Conservation (phyloP, 2,797 vertebrate genomes). For the Paratrypauchen microcephalus region DNA sequence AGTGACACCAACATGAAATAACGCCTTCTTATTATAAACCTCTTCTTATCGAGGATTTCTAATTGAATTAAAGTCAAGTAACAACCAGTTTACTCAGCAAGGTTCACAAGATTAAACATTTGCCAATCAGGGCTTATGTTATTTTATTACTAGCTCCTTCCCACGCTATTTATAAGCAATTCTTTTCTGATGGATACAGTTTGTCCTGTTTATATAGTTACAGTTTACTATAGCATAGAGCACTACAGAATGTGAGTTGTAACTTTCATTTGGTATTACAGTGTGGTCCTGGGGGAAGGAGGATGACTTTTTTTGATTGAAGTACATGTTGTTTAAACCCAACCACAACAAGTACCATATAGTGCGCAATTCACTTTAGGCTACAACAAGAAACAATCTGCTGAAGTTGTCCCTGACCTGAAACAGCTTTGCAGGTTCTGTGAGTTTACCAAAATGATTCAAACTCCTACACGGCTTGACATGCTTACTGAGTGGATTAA, state of each 20-base stretch:
- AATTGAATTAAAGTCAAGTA: constrained; percentile 37
- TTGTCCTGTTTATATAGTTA: background rate
- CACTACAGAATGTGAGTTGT: background rate
- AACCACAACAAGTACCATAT: constrained; percentile 30
- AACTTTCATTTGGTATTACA: constrained; percentile 22
- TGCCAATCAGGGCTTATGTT: constrained; percentile 24
- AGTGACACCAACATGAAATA: constrained; percentile 11
- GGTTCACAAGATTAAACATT: constrained; percentile 11
- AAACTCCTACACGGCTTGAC: background rate
- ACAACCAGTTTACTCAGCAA: constrained; percentile 28
- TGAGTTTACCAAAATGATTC: background rate
- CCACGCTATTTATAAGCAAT: background rate
- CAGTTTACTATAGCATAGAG: constrained; percentile 2
- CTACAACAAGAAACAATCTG: constrained; percentile 37
- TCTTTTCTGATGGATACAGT: background rate
- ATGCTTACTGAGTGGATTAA: background rate
- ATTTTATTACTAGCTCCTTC: constrained; percentile 1
- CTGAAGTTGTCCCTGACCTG: constrained; percentile 34
- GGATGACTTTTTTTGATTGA: constrained; percentile 44
- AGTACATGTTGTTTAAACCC: constrained; percentile 40
- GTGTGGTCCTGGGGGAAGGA: constrained; percentile 35
- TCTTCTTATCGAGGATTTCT: constrained; percentile 8
- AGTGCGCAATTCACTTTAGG: constrained; percentile 29
- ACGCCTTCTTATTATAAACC: constrained; percentile 11
- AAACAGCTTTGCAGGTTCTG: background rate